Conservation (phyloP, 2,888 invertebrate genomes). For the Metacarcinus magister region DNA sequence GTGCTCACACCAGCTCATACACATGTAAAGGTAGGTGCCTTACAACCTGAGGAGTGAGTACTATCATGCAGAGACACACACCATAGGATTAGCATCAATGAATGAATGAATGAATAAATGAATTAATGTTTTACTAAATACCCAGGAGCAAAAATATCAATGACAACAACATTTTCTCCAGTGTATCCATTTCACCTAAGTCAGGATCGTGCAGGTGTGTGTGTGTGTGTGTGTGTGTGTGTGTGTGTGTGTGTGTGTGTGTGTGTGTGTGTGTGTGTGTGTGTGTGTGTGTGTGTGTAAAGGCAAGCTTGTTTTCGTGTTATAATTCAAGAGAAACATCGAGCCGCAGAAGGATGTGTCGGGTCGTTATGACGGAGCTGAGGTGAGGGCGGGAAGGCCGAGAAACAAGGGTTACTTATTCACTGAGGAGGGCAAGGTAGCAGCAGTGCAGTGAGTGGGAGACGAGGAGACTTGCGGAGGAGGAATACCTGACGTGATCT, state of each 20-base stretch:
- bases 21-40: neutral
- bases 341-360: neutral
- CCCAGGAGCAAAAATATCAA: neutral
- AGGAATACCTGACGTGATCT: constrained; percentile 6
- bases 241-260: neutral
- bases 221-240: no score
- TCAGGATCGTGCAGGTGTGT: neutral
- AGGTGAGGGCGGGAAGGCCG: neutral
- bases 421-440: neutral
- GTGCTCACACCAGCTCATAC: neutral
- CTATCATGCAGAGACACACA: neutral
- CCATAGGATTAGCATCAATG: neutral
- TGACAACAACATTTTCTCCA: neutral
- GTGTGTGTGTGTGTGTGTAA: neutral
- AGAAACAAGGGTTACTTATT: neutral
- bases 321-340: constrained; percentile 13
- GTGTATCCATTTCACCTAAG: neutral
- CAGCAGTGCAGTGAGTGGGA: neutral
- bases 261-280: no score
- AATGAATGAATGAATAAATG: neutral
- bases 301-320: neutral
- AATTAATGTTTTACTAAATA: neutral
- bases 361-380: neutral
- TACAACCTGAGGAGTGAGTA: neutral
- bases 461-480: neutral